A percentile compares a stretch with the other conserved stretches of the same genome.
Evolutionary conservation across 2,113 vertebrate genomes (phyloP).

Genomic region (Plecturocebus donacophilus): DNA sequence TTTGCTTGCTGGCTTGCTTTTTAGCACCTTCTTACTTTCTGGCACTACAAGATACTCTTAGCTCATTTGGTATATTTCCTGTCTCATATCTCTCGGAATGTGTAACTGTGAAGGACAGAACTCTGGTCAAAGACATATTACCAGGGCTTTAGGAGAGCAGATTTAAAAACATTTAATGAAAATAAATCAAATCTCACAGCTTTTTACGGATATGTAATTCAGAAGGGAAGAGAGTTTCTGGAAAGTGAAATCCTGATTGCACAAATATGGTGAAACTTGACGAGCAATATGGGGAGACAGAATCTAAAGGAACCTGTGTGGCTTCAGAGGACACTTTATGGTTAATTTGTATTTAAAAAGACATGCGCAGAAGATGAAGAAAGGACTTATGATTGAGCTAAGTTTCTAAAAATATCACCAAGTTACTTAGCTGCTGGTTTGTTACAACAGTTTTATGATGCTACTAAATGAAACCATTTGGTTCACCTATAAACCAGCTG

Average conservation of each 20-base stretch:
- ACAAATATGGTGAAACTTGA: background rate
- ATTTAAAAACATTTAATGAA: slow-evolving; percentile 5
- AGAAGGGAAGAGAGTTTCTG: background rate
- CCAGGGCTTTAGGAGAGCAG: background rate
- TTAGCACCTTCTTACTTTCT: background rate
- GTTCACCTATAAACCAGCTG: background rate
- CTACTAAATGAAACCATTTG: background rate
- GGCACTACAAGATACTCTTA: background rate
- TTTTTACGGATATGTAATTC: background rate
- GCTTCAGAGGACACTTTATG: background rate
- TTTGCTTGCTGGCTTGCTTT: background rate
- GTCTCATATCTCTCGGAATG: background rate
- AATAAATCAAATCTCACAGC: background rate
- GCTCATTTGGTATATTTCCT: background rate
- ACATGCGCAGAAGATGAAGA: background rate
- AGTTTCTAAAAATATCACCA: slow-evolving; percentile 38
- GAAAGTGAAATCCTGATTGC: background rate
- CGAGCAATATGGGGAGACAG: background rate
- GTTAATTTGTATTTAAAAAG: slow-evolving; percentile 51
- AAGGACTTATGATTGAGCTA: background rate
- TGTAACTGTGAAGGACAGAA: background rate
- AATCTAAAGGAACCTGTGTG: background rate
- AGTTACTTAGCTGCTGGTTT: background rate
- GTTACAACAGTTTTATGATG: background rate
- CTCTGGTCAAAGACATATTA: background rate